Base-by-base conservation (phyloP, 2,888 invertebrate genomes). In the Xestia rhomboidea region DNA sequence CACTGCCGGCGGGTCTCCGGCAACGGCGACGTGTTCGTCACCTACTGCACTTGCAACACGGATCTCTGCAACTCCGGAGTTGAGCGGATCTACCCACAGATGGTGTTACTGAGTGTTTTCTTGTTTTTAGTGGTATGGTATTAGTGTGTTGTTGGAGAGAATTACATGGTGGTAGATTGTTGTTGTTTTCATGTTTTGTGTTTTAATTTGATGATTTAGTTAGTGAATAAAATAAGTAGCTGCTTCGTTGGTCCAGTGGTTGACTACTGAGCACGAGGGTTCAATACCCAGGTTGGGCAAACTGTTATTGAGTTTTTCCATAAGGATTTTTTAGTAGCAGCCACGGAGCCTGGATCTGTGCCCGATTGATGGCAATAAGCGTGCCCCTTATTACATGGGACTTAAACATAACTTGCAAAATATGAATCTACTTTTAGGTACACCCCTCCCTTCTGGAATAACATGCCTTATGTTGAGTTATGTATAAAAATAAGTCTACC, bases 1-100 rank as follows among this genome's bases (percentile, higher is more conserved):
- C 95, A 97, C 11, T 98, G 98, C 92, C 93, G 97, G 84, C 97
- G 97, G 87, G 97, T 98, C 81, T 97, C 97, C 24, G 98, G 98
- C 54, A 98, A 98, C 27, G 98, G 98, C 83, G 95, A 96, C 38
- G 97, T 99, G 0, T 97, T 97, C 87, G 97, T 98, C 72, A 96
- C 97, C 4, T 98, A 98, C 93, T 99, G 99, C 93, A 97, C 98
- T 78, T 99, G 99, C 93, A 97, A 98, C 90, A 97, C 97, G 11
- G 98, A 98, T 91, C 97, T 98, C 34, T 99, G 99, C 96, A 99
- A 99, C 91, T 94, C 97, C 27, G 84, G 87, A 30, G 73, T 80
- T 46, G 51, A 85, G n/a, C 71, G 78, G 10, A 77, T 71, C 49
- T 69, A 74, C 51, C 83, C 85, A 81, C 74, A 92, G 89, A 89